Base-by-base conservation (phyloP, 2,113 vertebrate genomes). In the Sylvietta virens region DNA sequence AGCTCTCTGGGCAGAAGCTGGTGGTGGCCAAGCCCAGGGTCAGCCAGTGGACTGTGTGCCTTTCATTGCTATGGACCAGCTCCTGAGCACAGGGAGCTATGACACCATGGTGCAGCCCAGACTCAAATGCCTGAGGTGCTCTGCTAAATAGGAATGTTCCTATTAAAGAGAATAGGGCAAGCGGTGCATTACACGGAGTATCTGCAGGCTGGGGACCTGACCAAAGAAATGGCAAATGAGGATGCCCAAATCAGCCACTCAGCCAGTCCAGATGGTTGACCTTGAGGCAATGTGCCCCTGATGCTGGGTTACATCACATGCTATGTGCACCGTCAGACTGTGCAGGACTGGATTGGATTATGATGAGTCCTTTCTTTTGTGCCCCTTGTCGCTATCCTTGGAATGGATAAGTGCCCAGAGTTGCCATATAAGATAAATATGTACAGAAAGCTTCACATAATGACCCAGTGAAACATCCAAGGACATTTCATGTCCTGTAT, bases 311-410 rank as follows among this genome's bases (percentile, higher is more conserved):
- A n/a, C 5, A 3, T 35, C 16, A 10, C 0, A 0, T 22, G 11
- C 21, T 42, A 27, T 11, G 13, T 22, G 37, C 30, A 27, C 5
- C 4, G 28, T 7, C 47, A 54, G 31, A n/a, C 20, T 26, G 3
- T 9, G 4, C 0, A 0, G 9, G 21, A 8, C 15, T 0, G 2
- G 8, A 21, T 3, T 1, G 2, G 18, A 23, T 4, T 37, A 6
- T 0, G 2, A 17, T 7, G 27, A 57, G 11, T 66, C 15, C 8
- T 48, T 84, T 69, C 12, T 70, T 70, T 53, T 74, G 12, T 57
- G 19, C 2, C 14, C 4, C 18, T 65, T 78, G 19, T 39, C 33
- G 35, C 14, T 16, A 10, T 8, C 26, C 10, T 58, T 35, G 39
- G 22, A 64, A 58, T 3, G 8, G 11, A 18, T 54, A 45, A 70